These are phyloP conservation scores for Hartigia nigra DNA, from an alignment of 2,888 invertebrate genomes.

Conservation along the genomic window DNA sequence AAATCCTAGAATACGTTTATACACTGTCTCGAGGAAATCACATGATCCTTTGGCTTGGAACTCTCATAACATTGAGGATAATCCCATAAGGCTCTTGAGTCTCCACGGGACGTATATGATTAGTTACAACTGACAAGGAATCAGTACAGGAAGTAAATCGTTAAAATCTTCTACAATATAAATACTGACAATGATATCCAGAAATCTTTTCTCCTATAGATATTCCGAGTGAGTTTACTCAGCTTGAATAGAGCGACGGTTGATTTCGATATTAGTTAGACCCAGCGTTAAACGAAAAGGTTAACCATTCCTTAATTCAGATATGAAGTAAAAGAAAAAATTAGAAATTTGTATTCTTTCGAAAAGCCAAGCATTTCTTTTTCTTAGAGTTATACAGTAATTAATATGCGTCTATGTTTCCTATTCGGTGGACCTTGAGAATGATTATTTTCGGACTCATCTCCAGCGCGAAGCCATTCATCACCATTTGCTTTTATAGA, in stretches of 20 bases:
- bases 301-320: not conserved
- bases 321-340: not conserved
- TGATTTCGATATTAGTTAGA: not conserved
- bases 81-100: not conserved
- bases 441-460: not conserved
- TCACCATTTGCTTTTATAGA: not conserved
- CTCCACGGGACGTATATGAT: not conserved
- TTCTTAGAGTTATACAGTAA: not conserved
- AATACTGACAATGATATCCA: not conserved
- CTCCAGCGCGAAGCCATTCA: not conserved
- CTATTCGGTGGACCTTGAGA: not conserved
- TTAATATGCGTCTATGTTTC: not conserved
- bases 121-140: not conserved
- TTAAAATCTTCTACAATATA: not conserved
- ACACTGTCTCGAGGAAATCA: not conserved
- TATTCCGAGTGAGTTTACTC: not conserved
- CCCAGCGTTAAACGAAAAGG: not conserved
- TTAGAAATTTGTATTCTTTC: not conserved
- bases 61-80: not conserved
- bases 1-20: not conserved
- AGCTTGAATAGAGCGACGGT: not conserved
- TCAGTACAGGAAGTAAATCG: not conserved
- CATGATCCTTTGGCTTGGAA: not conserved
- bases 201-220: not conserved
- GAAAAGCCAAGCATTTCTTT: not conserved